Evolutionary conservation across 1,140 invertebrate genomes (phyloP).

Genomic region (Sipha flava): DNA sequence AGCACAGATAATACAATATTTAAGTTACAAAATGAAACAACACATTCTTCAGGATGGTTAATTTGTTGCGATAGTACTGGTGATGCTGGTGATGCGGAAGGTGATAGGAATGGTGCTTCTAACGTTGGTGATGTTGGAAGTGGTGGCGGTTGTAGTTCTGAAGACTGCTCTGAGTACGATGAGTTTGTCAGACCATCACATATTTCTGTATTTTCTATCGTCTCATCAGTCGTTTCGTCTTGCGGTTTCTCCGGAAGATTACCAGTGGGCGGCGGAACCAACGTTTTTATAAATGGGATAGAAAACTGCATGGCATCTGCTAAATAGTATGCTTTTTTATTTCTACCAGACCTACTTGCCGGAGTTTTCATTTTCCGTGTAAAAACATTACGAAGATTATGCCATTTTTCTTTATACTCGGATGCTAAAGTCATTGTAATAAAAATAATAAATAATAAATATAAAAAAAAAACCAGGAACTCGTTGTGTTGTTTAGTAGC

Average conservation of each 20-base stretch:
- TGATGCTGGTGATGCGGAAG: not conserved
- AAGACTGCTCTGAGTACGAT: slow-evolving; percentile 11
- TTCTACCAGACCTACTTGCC: not conserved
- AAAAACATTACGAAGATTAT: slow-evolving; percentile 7
- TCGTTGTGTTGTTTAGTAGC: not conserved
- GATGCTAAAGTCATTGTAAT: not conserved
- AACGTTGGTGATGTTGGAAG: not conserved
- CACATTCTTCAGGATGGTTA: not conserved
- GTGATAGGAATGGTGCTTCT: slow-evolving; percentile 3
- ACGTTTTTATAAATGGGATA: slow-evolving; percentile 7
- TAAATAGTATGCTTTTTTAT: slow-evolving; percentile 3
- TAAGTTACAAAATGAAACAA: too few relatives aligned
- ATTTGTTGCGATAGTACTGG: slow-evolving; percentile 10
- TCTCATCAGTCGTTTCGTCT: not conserved
- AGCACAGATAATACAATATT: too few relatives aligned
- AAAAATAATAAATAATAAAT: not conserved
- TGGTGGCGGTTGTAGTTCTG: slow-evolving; percentile 8
- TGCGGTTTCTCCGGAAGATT: not conserved
- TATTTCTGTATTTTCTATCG: not conserved
- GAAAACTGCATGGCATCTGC: not conserved
- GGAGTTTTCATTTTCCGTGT: not conserved
- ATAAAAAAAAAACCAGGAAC: not conserved
- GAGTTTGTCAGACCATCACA: not conserved
- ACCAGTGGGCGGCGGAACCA: not conserved
- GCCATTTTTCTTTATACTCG: slow-evolving; percentile 21